These are phyloP conservation scores for Lontra canadensis DNA, from an alignment of 2,113 vertebrate species.

Conservation along the genomic window DNA sequence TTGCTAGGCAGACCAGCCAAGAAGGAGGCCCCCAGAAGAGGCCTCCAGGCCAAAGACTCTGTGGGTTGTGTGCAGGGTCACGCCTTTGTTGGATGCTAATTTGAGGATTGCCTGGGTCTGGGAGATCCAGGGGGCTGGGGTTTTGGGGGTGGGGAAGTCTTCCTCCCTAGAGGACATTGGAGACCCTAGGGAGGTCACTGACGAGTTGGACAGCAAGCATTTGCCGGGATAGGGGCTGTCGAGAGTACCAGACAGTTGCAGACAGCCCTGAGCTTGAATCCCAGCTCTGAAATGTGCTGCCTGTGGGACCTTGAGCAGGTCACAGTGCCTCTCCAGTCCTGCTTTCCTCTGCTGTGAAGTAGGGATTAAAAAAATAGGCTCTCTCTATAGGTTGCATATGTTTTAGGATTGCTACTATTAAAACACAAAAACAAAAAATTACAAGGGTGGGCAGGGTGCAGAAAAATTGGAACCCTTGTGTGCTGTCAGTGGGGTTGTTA, in stretches of 20 bases:
- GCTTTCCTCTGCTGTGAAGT: neutral
- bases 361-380: neutral
- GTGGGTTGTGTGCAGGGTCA: neutral
- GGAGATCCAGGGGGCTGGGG: neutral
- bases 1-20: neutral
- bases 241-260: neutral
- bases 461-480: neutral
- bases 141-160: neutral
- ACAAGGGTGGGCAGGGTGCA: neutral
- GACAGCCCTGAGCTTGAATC: neutral
- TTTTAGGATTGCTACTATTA: neutral
- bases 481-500: neutral
- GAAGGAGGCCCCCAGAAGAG: neutral
- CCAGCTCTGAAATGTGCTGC: neutral
- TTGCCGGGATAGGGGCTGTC: neutral
- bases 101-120: neutral
- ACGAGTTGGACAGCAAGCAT: neutral
- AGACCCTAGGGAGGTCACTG: neutral
- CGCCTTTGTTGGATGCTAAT: neutral
- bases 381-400: neutral
- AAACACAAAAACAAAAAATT: neutral
- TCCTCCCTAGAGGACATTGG: neutral
- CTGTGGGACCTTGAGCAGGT: neutral
- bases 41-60: neutral
- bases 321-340: neutral